A percentile compares a stretch with the other conserved stretches of the same genome.
phyloP scores from a whole-genome alignment of 2,888 invertebrate species.

The Athalia rosae region DNA sequence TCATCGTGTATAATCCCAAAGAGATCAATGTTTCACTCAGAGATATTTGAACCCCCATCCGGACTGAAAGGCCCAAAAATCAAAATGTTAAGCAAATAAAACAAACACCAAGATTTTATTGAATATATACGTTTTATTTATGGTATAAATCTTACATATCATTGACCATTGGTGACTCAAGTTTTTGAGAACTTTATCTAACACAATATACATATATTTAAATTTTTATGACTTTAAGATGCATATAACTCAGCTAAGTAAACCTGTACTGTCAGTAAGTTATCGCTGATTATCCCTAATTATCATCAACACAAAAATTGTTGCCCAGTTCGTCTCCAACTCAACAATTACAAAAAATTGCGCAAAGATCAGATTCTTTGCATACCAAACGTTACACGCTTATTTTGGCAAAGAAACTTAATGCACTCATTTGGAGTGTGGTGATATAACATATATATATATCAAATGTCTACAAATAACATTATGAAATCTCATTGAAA shows the following conservation, averaged over 20 bases:
- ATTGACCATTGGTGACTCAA: neutral
- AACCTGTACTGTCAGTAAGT: neutral
- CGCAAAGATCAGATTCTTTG: neutral
- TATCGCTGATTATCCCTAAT: neutral
- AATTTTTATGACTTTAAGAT: conserved; percentile 15
- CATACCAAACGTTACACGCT: neutral
- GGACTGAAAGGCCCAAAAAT: conserved; percentile 60
- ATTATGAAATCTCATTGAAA: no score
- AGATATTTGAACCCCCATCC: conserved; percentile 49
- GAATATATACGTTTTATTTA: conserved; percentile 41
- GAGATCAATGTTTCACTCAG: conserved; percentile 55
- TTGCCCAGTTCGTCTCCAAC: neutral
- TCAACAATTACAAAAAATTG: neutral
- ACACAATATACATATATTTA: conserved; percentile 18
- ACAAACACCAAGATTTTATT: conserved; percentile 1
- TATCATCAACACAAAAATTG: conserved; percentile 9
- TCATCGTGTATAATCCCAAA: conserved; percentile 57
- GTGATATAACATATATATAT: no score
- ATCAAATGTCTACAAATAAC: no score
- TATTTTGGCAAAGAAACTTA: conserved; percentile 4
- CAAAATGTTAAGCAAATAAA: conserved; percentile 34
- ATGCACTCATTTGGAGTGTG: neutral
- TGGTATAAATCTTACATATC: conserved; percentile 29
- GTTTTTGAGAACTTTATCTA: neutral
- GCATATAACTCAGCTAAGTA: neutral